Percentiles rank a stretch among this genome's conserved stretches.
Conservation (phyloP, 2,888 invertebrate genomes). For the Cyaniris semiargus region DNA sequence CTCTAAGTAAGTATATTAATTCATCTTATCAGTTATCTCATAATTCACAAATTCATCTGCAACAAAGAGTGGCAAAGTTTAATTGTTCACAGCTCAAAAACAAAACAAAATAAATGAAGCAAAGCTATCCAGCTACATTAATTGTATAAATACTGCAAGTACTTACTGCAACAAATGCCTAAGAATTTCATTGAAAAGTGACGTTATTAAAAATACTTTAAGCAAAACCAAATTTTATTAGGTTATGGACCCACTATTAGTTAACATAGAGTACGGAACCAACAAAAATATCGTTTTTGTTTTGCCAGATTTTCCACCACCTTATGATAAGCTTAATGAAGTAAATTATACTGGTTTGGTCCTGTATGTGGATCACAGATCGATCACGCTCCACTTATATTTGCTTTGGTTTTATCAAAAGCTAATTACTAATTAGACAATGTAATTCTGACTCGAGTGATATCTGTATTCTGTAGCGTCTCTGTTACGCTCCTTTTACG, state of each 20-base stretch:
- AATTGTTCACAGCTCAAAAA: too few species aligned
- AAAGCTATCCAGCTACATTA: too few species aligned
- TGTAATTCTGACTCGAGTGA: not conserved
- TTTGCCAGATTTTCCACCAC: not conserved
- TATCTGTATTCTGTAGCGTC: conserved; percentile 13
- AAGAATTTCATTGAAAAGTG: not conserved
- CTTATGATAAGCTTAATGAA: not conserved
- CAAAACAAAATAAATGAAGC: too few species aligned
- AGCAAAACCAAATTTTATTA: not conserved
- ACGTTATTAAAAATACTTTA: not conserved
- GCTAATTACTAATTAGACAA: not conserved
- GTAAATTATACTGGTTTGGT: not conserved
- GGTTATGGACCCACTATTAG: not conserved
- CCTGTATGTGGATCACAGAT: not conserved
- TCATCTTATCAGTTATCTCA: too few species aligned
- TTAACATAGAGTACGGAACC: not conserved
- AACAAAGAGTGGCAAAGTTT: too few species aligned
- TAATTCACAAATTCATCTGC: too few species aligned
- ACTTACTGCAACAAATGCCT: not conserved
- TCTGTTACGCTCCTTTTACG: not conserved
- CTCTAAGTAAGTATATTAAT: too few species aligned
- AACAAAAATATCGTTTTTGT: not conserved
- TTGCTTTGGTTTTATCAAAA: not conserved
- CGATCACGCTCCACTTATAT: not conserved
- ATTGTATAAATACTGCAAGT: too few species aligned